Conservation (phyloP, 1,140 invertebrate species). For the Drosophila sucinea region DNA sequence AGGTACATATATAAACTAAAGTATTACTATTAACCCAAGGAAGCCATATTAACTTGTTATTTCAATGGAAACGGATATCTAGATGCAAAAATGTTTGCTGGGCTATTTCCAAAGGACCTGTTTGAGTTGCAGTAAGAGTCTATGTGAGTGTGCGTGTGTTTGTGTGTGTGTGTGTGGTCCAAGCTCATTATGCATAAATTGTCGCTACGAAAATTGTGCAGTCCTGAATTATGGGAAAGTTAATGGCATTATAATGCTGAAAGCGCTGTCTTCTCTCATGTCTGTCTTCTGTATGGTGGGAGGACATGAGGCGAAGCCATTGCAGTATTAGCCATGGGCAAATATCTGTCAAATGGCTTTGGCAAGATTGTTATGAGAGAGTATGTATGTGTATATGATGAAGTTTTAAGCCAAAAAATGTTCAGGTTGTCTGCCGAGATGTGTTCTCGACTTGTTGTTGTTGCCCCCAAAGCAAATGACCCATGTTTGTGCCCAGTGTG, state of each 20-base stretch:
- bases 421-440: constrained; percentile 11
- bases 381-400: background rate
- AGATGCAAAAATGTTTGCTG: constrained; percentile 24
- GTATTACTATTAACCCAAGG: no score
- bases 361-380: constrained; percentile 4
- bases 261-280: constrained; percentile 44
- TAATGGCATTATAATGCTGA: constrained; percentile 80
- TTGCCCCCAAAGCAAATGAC: constrained; percentile 35
- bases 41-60: no score
- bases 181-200: constrained; percentile 79
- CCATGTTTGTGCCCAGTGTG: constrained; percentile 47
- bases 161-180: constrained; percentile 23
- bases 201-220: constrained; percentile 62
- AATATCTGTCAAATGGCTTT: background rate
- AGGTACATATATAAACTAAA: no score
- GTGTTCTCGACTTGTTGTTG: constrained; percentile 40
- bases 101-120: constrained; percentile 12
- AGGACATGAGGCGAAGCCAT: constrained; percentile 8
- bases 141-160: background rate
- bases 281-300: no score
- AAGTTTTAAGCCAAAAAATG: constrained; percentile 30
- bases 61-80: no score
- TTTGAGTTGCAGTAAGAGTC: constrained; percentile 18
- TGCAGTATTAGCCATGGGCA: constrained; percentile 41
- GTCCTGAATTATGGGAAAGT: constrained; percentile 77